phyloP scores from a whole-genome alignment of 2,113 vertebrate species.

The Vidua macroura region DNA sequence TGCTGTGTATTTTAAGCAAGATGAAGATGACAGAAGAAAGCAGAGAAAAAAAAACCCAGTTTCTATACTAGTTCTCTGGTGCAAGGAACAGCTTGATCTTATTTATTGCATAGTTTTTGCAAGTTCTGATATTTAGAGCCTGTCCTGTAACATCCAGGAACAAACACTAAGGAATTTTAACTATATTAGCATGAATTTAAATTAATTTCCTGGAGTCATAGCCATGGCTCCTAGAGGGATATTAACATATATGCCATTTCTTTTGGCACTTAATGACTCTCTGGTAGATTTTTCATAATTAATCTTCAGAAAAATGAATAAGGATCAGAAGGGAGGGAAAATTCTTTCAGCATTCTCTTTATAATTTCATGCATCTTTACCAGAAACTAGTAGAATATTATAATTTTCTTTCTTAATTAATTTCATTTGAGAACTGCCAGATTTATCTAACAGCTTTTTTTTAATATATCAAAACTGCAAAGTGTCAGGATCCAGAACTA shows the following conservation, averaged over 20 bases:
- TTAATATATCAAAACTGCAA: conserved; percentile 27
- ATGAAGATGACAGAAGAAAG: conserved; percentile 50
- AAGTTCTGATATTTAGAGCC: conserved; percentile 21
- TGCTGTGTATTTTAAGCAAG: conserved; percentile 64
- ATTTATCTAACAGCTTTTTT: conserved; percentile 31
- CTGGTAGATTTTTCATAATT: conserved; percentile 45
- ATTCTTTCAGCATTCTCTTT: conserved; percentile 3
- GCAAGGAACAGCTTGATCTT: conserved; percentile 43
- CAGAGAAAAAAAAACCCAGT: rapidly evolving
- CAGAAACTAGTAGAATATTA: conserved; percentile 43
- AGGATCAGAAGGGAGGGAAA: background rate
- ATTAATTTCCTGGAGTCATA: conserved; percentile 55
- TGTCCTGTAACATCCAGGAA: conserved; percentile 18
- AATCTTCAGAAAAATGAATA: conserved; percentile 27
- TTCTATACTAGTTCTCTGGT: conserved; percentile 19
- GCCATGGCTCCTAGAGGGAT: conserved; percentile 3
- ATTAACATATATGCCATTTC: conserved; percentile 48
- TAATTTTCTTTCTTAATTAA: conserved; percentile 44
- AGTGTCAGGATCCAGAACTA: conserved; percentile 41
- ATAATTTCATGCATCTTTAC: conserved; percentile 37
- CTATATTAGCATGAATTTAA: conserved; percentile 8
- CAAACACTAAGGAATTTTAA: background rate
- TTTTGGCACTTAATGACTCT: conserved; percentile 32
- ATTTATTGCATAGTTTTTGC: conserved; percentile 42
- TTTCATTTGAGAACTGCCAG: conserved; percentile 9